Evolutionary conservation across 2,113 vertebrate species (phyloP).

Genomic region (Pluvialis apricaria): DNA sequence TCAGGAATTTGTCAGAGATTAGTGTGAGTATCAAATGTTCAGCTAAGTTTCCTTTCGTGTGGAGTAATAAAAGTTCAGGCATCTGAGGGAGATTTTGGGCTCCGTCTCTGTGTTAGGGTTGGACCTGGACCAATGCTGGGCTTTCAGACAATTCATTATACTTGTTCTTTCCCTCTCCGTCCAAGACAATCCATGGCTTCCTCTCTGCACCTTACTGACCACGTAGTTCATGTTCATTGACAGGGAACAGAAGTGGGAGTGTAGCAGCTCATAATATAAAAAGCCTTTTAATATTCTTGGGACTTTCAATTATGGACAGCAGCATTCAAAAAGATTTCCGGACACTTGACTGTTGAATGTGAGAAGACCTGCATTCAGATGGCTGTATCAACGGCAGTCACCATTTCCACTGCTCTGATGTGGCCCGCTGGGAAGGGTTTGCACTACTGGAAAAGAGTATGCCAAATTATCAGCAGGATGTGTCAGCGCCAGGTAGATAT

Average conservation of each 20-base stretch:
- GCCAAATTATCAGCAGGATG: neutral
- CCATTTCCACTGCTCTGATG: neutral
- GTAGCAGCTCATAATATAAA: neutral
- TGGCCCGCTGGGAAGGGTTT: neutral
- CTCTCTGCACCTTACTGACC: neutral
- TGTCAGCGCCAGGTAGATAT: neutral
- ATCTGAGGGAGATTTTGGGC: neutral
- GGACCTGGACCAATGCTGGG: neutral
- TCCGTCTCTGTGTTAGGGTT: neutral
- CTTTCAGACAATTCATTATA: neutral
- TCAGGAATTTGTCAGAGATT: neutral
- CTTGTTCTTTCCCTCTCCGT: neutral
- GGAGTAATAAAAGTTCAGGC: neutral
- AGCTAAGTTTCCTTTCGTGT: neutral
- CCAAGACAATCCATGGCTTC: neutral
- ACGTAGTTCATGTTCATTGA: neutral
- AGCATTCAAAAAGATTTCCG: neutral
- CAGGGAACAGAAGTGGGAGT: neutral
- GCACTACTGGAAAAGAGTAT: neutral
- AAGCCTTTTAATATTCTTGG: neutral
- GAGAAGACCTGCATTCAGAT: neutral
- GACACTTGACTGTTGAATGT: neutral
- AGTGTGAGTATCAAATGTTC: neutral
- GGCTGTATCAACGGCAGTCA: neutral
- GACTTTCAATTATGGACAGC: neutral